These are phyloP conservation scores for Drosophila pseudoananassae DNA, from an alignment of 1,140 invertebrate species.

Conservation along the genomic window DNA sequence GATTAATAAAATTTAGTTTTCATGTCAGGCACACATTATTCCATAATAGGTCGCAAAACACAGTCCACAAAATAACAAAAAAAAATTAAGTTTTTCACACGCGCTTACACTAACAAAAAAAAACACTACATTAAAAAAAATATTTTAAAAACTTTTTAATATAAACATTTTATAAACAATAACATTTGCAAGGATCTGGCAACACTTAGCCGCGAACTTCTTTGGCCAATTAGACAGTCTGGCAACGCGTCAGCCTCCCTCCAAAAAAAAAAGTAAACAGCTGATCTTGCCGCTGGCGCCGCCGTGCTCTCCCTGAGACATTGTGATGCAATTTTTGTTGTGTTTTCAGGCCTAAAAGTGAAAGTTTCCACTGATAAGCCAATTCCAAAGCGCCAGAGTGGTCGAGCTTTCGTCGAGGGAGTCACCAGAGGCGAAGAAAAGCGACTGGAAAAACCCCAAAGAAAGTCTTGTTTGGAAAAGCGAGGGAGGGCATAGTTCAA, in stretches of 20 bases:
- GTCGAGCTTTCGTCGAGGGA: too few species aligned
- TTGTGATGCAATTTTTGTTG: slow-evolving; percentile 73
- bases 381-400: background rate
- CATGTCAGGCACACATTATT: background rate
- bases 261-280: slow-evolving; percentile 7
- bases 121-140: background rate
- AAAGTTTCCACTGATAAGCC: slow-evolving; percentile 56
- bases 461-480: background rate
- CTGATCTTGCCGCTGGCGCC: slow-evolving; percentile 27
- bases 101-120: background rate
- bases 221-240: background rate
- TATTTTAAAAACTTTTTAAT: background rate
- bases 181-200: background rate
- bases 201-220: background rate
- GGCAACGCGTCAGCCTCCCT: background rate
- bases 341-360: slow-evolving; percentile 64
- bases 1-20: too few species aligned
- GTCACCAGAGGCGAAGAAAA: background rate
- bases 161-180: background rate
- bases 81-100: background rate
- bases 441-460: background rate
- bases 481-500: background rate
- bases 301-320: slow-evolving; percentile 28
- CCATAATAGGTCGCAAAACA: background rate
- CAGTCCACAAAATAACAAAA: background rate